Percentiles rank a stretch among this genome's conserved stretches.
Conservation (phyloP, 2,888 invertebrate genomes). For the Altica lythri region DNA sequence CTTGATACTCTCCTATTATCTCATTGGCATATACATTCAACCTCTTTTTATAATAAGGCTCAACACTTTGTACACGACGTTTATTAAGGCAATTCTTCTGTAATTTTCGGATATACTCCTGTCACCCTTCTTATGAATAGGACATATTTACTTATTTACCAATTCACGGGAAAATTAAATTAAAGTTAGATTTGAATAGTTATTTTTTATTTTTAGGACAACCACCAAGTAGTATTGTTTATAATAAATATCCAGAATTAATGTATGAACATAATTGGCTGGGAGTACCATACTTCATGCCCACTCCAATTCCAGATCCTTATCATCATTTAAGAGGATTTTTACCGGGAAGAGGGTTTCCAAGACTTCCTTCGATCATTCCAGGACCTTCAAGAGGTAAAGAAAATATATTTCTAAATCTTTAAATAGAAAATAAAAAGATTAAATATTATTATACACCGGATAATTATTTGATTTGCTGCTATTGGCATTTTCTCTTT, state of each 20-base stretch:
- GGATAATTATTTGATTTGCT: no score
- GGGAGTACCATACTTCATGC: constrained; percentile 27
- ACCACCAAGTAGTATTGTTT: constrained; percentile 25
- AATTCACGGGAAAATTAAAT: constrained; percentile 11
- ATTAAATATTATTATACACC: no score
- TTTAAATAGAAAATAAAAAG: neutral
- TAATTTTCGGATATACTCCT: no score
- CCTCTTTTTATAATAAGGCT: neutral
- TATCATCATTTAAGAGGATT: constrained; percentile 25
- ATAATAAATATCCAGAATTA: constrained; percentile 34
- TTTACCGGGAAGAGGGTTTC: constrained; percentile 38
- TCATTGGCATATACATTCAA: neutral
- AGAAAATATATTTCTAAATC: constrained; percentile 2
- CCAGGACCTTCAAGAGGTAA: constrained; percentile 48
- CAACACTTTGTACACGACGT: no score
- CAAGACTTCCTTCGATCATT: constrained; percentile 27
- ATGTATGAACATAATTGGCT: constrained; percentile 37
- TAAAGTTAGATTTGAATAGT: neutral
- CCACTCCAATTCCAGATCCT: constrained; percentile 26
- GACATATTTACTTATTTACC: constrained; percentile 23
- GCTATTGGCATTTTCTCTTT: no score
- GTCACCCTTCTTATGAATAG: no score
- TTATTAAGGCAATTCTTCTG: no score
- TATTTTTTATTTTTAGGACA: constrained; percentile 23
- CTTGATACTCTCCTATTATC: no score